Percentiles rank a stretch among this genome's conserved stretches.
phyloP scores from a whole-genome alignment of 1,140 invertebrate genomes.

The Belonocnema kinseyi region DNA sequence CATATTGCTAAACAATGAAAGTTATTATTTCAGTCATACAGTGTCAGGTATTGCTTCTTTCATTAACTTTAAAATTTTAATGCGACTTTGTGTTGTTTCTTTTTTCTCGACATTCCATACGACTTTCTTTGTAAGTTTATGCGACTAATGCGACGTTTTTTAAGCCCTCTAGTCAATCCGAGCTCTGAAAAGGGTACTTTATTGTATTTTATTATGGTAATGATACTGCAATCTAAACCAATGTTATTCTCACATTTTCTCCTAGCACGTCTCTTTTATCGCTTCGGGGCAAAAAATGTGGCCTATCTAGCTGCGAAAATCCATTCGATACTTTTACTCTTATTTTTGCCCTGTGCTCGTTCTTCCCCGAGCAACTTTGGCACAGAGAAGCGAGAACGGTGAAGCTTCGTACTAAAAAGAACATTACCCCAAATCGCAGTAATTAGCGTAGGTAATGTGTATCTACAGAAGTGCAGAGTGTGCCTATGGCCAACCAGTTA shows the following conservation, averaged over 20 bases:
- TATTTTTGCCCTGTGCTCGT: background rate
- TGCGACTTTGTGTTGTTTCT: too few relatives aligned
- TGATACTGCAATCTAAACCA: background rate
- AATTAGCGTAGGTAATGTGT: constrained; percentile 35
- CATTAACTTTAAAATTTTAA: too few relatives aligned
- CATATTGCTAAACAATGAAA: too few relatives aligned
- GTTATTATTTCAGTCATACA: too few relatives aligned
- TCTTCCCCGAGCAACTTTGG: background rate
- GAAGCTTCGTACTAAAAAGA: constrained; percentile 2
- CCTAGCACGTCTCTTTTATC: constrained; percentile 3
- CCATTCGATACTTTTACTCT: constrained; percentile 9
- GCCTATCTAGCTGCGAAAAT: background rate
- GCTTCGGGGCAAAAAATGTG: constrained; percentile 3
- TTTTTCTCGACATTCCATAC: too few relatives aligned
- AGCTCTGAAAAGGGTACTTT: too few relatives aligned
- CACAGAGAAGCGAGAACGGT: constrained; percentile 4
- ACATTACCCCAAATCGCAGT: constrained; percentile 41
- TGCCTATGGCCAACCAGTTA: constrained; percentile 26
- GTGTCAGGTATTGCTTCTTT: too few relatives aligned
- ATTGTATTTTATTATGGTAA: too few relatives aligned
- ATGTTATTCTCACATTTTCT: constrained; percentile 17
- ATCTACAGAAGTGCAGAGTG: background rate
- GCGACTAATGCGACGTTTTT: too few relatives aligned
- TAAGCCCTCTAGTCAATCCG: too few relatives aligned
- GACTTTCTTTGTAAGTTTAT: too few relatives aligned